phyloP scores from a whole-genome alignment of 2,888 invertebrate species.

The Melinaea menophilus region DNA sequence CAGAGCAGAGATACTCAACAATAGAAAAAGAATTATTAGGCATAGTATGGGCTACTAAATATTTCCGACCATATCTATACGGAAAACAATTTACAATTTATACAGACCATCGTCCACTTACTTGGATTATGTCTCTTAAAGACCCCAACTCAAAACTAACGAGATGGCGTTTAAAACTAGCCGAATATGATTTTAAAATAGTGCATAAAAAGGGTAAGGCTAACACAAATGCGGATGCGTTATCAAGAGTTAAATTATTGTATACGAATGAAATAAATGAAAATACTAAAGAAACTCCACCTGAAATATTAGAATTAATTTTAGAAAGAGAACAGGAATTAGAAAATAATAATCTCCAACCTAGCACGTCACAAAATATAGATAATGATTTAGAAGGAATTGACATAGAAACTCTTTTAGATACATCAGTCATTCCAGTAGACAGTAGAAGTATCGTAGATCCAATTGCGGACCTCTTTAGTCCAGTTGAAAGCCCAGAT shows the following conservation, averaged over 20 bases:
- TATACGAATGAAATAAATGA: no score
- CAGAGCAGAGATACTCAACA: constrained; percentile 28
- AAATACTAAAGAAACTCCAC: no score
- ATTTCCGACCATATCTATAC: constrained; percentile 25
- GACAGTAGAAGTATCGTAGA: no score
- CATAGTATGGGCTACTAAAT: constrained; percentile 25
- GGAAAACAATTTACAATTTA: constrained; percentile 31
- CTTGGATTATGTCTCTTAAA: constrained; percentile 27
- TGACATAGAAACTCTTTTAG: no score
- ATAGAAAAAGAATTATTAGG: constrained; percentile 5
- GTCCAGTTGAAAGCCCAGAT: no score
- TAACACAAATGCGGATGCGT: constrained; percentile 31
- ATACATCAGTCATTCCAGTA: no score
- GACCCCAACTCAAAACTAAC: constrained; percentile 33
- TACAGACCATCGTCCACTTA: constrained; percentile 29
- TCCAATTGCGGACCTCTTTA: no score
- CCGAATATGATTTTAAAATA: constrained; percentile 33
- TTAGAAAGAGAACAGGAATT: no score
- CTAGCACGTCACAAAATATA: constrained; percentile 22
- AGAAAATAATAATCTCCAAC: constrained; percentile 16
- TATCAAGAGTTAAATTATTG: constrained; percentile 27
- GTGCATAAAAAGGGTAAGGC: constrained; percentile 30
- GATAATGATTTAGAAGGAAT: no score
- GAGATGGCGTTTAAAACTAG: constrained; percentile 33
- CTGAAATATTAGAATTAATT: no score